phyloP scores from a whole-genome alignment of 2,888 invertebrate species.

The Thyatira batis region DNA sequence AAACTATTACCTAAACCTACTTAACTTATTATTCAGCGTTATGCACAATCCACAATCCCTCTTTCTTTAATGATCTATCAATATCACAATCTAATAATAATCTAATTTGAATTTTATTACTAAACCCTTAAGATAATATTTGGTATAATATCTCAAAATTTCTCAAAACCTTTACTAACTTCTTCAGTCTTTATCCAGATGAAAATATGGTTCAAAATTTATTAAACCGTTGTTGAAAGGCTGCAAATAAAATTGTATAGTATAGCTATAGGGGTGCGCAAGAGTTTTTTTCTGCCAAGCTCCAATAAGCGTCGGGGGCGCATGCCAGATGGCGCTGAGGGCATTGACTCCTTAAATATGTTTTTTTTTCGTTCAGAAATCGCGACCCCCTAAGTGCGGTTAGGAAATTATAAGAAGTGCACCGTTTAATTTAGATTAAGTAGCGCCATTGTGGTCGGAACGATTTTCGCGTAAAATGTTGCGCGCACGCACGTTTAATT shows the following conservation, averaged over 20 bases:
- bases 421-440: conserved; percentile 61
- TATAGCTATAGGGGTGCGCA: conserved; percentile 54
- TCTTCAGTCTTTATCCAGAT: too few relatives aligned
- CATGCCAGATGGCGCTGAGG: conserved; percentile 70
- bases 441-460: conserved; percentile 49
- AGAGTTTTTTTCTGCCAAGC: conserved; percentile 31
- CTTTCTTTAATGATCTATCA: not conserved
- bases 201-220: conserved; percentile 24
- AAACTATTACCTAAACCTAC: too few relatives aligned
- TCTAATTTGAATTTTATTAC: not conserved
- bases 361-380: conserved; percentile 55
- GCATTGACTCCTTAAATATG: conserved; percentile 72
- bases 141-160: not conserved
- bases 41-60: too few relatives aligned
- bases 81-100: not conserved
- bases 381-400: conserved; percentile 76
- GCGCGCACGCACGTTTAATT: conserved; percentile 7
- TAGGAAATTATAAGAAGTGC: conserved; percentile 50
- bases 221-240: not conserved
- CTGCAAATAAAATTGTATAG: conserved; percentile 21
- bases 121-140: not conserved
- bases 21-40: too few relatives aligned
- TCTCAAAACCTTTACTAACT: not conserved
- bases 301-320: conserved; percentile 48
- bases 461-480: conserved; percentile 28